A percentile compares a stretch with the other conserved stretches of the same genome.
These are phyloP conservation scores for Trichomalopsis sarcophagae DNA, from an alignment of 1,140 invertebrate species.

Conservation along the genomic window DNA sequence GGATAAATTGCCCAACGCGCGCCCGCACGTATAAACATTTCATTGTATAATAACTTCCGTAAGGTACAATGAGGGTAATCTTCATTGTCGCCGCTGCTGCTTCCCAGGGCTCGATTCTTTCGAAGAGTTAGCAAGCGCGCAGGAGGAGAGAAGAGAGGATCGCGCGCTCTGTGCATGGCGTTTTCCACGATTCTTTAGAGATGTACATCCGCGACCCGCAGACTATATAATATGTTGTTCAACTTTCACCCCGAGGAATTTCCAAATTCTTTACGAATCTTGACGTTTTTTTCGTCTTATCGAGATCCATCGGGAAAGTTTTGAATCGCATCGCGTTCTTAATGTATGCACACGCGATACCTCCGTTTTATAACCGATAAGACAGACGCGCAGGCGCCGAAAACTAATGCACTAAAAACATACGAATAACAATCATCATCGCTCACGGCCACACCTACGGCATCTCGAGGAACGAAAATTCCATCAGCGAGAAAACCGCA, in stretches of 20 bases:
- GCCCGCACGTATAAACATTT: neutral
- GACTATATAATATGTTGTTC: neutral
- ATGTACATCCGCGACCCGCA: constrained; percentile 8
- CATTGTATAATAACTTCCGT: constrained; percentile 44
- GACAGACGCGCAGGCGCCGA: too few species aligned
- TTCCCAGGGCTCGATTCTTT: constrained; percentile 24
- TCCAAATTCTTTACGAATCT: neutral
- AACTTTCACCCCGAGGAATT: neutral
- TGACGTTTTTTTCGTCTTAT: too few species aligned
- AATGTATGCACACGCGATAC: too few species aligned
- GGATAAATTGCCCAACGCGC: constrained; percentile 15
- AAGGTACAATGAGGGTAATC: constrained; percentile 40
- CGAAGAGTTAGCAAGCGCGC: neutral
- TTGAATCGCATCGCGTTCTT: too few species aligned
- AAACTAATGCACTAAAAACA: too few species aligned
- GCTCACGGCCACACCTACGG: too few species aligned
- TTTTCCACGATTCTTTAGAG: constrained; percentile 10
- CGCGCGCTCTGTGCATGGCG: neutral
- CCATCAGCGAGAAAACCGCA: too few species aligned
- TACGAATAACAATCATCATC: too few species aligned
- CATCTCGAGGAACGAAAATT: too few species aligned
- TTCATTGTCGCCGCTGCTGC: constrained; percentile 26
- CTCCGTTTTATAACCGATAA: too few species aligned
- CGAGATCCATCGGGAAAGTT: too few species aligned
- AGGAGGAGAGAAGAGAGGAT: neutral